Base-by-base conservation (phyloP, 2,113 vertebrate species). In the Poeciliopsis prolifica region DNA sequence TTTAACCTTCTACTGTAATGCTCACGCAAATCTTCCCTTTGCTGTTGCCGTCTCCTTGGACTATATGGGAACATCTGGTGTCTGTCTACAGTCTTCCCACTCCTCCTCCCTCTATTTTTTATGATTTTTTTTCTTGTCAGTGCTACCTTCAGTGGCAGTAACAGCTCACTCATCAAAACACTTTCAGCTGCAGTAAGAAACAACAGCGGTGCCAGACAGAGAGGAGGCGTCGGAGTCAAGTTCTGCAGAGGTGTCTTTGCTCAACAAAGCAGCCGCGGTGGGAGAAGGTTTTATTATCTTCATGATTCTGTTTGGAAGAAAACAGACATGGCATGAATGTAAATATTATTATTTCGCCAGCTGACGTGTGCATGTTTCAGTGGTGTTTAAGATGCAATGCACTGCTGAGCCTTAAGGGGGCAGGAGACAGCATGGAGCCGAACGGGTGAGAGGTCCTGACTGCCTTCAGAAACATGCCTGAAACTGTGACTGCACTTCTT, bases 61-160 rank as follows among this genome's bases (percentile, higher is more conserved):
- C 75, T 51, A 73, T 69, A 74, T 82, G 65, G 80, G 86, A 90
- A 91, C 90, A 93, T 92, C 87, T 92, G 89, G 82, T 77, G 87
- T 88, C 88, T 88, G 76, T 82, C 86, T 87, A 70, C 72, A 40
- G 68, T 81, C 80, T 76, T 54, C 33, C 73, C 65, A 2, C 68
- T 65, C 65, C 69, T 70, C 71, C 71, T 67, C 65, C 80, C 70
- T 51, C 37, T n/a, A n/a, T 68, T 19, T 72, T 5, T 68, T 54
- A 42, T 68, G 62, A 13, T 64, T 10, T 62, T 6, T 69, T 54
- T 68, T 54, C 35, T 31, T 28, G 5, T 79, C 75, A 80, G 74
- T 58, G 76, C 68, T 87, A 86, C 84, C 78, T 80, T 75, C 37
- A 75, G 58, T 1, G 65, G 42, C 68, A 84, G 48, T 77, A 86